Percentiles rank a stretch among this genome's conserved stretches.
Conservation (phyloP, 1,140 invertebrate species). For the Pogonomyrmex californicus region DNA sequence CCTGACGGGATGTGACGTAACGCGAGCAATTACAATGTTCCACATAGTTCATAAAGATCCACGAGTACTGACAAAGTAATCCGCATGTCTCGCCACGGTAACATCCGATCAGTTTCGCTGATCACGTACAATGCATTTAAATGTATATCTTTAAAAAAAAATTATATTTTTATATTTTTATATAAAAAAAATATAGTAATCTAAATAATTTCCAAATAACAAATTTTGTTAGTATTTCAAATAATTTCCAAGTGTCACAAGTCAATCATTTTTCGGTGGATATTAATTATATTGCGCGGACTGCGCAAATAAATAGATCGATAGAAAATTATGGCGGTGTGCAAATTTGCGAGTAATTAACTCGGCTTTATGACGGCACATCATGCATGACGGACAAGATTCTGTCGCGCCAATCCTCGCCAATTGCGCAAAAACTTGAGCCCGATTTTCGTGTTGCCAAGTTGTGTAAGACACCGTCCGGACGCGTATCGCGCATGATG, state of each 20-base stretch:
- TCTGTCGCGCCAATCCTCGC: constrained; percentile 18
- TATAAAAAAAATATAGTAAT: too few species aligned
- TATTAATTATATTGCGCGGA: neutral
- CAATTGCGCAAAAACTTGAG: constrained; percentile 74
- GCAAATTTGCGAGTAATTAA: constrained; percentile 8
- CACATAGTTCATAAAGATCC: constrained; percentile 49
- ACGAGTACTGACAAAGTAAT: constrained; percentile 25
- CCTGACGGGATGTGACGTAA: constrained; percentile 68
- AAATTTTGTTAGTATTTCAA: too few species aligned
- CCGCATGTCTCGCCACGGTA: constrained; percentile 2
- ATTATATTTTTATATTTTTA: neutral
- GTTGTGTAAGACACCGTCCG: constrained; percentile 60
- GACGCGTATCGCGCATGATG: constrained; percentile 54
- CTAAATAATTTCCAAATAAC: too few species aligned
- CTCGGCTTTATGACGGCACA: neutral
- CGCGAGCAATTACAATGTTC: constrained; percentile 69
- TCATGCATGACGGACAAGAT: constrained; percentile 33
- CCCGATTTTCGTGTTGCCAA: constrained; percentile 76
- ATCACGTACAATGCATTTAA: neutral
- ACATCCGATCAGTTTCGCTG: neutral
- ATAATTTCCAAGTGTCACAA: neutral
- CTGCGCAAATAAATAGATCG: constrained; percentile 5
- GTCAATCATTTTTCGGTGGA: neutral
- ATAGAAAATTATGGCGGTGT: neutral
- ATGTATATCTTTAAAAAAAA: neutral